A percentile compares a stretch with the other conserved stretches of the same genome.
Conservation (phyloP, 2,113 vertebrate species). For the Candoia aspera region DNA sequence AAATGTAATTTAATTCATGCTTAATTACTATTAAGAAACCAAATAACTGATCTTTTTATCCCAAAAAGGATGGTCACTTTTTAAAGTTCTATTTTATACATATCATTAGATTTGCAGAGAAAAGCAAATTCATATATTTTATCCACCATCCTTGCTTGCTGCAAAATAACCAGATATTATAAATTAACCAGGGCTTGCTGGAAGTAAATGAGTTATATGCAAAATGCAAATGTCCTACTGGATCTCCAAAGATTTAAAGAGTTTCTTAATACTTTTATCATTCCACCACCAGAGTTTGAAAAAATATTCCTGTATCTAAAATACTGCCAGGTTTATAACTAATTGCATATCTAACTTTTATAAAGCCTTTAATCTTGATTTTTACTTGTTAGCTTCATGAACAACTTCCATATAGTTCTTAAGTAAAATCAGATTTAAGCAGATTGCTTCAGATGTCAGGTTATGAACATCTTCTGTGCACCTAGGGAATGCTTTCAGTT, state of each 20-base stretch:
- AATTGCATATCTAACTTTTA: constrained; percentile 69
- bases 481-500: constrained; percentile 49
- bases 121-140: constrained; percentile 55
- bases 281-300: constrained; percentile 70
- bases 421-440: constrained; percentile 47
- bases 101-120: constrained; percentile 55
- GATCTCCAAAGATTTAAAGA: constrained; percentile 48
- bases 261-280: constrained; percentile 67
- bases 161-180: constrained; percentile 38
- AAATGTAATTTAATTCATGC: constrained; percentile 9
- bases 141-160: constrained; percentile 40
- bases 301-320: constrained; percentile 56
- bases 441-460: constrained; percentile 61
- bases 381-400: constrained; percentile 57
- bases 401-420: constrained; percentile 47
- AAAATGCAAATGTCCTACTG: constrained; percentile 44
- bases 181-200: constrained; percentile 39
- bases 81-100: constrained; percentile 72
- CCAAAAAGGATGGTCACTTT: constrained; percentile 46
- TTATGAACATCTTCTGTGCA: constrained; percentile 63
- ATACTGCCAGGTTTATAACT: constrained; percentile 79
- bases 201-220: constrained; percentile 44
- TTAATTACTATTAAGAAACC: constrained; percentile 53
- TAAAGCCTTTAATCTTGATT: constrained; percentile 65
- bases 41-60: constrained; percentile 61